Evolutionary conservation across 92 coral and sea anemone genomes (phyloP).

Genomic region (Chrysogorgia sp.): DNA sequence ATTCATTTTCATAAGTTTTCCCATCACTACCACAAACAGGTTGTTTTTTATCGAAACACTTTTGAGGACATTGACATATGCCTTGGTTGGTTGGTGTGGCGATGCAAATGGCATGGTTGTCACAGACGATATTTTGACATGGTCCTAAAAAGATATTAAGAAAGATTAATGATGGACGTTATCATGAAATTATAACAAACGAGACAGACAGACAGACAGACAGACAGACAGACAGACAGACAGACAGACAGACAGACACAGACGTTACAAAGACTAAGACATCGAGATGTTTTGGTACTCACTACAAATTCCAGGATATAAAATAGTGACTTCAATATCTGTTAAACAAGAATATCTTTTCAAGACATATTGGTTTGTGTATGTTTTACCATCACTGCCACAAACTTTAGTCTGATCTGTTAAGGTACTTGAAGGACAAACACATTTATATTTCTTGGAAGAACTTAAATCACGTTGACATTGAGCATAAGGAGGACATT

Average conservation of each 20-base stretch:
- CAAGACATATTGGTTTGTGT: slow-evolving; percentile 69
- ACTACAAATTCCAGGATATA: slow-evolving; percentile 78
- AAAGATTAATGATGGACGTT: too few relatives aligned
- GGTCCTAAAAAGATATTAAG: slow-evolving; percentile 48
- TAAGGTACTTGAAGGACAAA: slow-evolving; percentile 17
- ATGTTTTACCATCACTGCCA: slow-evolving; percentile 90
- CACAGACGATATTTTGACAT: slow-evolving; percentile 65
- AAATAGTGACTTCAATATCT: slow-evolving; percentile 62
- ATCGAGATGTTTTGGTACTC: slow-evolving; percentile 13
- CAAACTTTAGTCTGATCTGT: slow-evolving; percentile 59
- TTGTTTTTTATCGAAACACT: slow-evolving; percentile 50
- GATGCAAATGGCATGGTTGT: slow-evolving; percentile 68
- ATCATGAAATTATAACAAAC: not conserved
- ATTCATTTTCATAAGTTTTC: slow-evolving; percentile 47
- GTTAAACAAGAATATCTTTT: slow-evolving; percentile 37
- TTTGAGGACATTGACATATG: slow-evolving; percentile 76
- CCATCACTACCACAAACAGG: slow-evolving; percentile 81
- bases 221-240: not conserved
- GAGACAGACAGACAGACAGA: not conserved
- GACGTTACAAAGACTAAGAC: not conserved
- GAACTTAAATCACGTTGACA: slow-evolving; percentile 7
- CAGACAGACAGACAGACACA: slow-evolving; percentile 6
- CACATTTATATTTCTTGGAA: slow-evolving; percentile 35
- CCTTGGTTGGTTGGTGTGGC: slow-evolving; percentile 59
- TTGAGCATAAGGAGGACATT: slow-evolving; percentile 29